Evolutionary conservation across 2,888 invertebrate species (phyloP).

Genomic region (Papilio gigon): DNA sequence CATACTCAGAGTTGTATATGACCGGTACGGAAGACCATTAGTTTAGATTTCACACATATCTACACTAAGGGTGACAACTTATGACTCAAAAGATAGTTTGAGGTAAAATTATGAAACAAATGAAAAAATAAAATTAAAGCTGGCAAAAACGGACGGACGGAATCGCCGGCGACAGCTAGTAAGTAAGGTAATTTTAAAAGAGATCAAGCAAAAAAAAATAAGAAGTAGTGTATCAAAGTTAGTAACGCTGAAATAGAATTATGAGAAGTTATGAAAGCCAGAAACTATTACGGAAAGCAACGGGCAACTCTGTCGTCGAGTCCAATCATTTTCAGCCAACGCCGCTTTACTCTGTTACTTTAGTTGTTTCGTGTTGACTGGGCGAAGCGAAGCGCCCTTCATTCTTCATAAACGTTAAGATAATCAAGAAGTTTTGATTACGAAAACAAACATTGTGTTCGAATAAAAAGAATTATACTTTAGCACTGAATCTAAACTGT

Average conservation of each 20-base stretch:
- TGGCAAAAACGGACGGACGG: too few relatives aligned
- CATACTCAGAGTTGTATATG: too few relatives aligned
- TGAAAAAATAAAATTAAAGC: too few relatives aligned
- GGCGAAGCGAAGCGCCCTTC: slow-evolving; percentile 14
- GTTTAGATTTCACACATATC: too few relatives aligned
- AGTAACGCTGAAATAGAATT: slow-evolving; percentile 10
- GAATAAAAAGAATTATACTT: neutral
- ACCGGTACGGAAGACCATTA: too few relatives aligned
- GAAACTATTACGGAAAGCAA: slow-evolving; percentile 32
- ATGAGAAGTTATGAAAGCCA: slow-evolving; percentile 28
- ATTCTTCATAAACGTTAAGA: slow-evolving; percentile 8
- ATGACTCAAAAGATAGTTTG: too few relatives aligned
- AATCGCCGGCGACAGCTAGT: too few relatives aligned
- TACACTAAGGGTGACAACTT: too few relatives aligned
- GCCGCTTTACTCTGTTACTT: slow-evolving; percentile 39
- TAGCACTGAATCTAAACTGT: neutral
- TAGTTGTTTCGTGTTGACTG: slow-evolving; percentile 43
- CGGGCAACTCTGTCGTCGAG: slow-evolving; percentile 38
- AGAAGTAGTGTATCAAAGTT: slow-evolving; percentile 17
- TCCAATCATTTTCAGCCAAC: slow-evolving; percentile 40
- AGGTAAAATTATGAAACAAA: too few relatives aligned
- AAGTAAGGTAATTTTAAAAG: too few relatives aligned
- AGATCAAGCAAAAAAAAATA: neutral
- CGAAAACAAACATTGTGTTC: neutral
- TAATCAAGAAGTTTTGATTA: slow-evolving; percentile 5